These are phyloP conservation scores for Podocnemis expansa DNA, from an alignment of 2,113 vertebrate species.

Conservation along the genomic window DNA sequence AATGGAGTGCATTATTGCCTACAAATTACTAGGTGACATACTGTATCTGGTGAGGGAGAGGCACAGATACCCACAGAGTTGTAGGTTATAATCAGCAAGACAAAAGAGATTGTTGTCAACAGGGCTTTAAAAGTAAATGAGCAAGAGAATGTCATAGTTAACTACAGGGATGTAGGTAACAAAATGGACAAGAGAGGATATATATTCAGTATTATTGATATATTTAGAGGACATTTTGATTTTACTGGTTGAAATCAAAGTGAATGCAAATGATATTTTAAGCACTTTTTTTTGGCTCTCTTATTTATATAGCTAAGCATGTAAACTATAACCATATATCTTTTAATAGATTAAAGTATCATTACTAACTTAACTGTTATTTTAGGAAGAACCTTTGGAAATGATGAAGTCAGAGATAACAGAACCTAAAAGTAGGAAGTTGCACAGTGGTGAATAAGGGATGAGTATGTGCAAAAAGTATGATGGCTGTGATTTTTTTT, in stretches of 20 bases:
- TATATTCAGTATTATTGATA: conserved; percentile 77
- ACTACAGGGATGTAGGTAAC: background rate
- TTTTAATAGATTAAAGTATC: conserved; percentile 27
- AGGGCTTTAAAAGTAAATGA: conserved; percentile 14
- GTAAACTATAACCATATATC: conserved; percentile 50
- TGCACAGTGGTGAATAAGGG: conserved; percentile 19
- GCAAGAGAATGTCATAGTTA: background rate
- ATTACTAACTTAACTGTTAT: conserved; percentile 40
- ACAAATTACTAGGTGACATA: background rate
- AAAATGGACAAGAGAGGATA: conserved; percentile 38
- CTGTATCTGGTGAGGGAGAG: background rate
- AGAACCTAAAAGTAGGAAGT: conserved; percentile 33
- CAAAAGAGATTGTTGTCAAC: background rate
- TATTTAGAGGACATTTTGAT: conserved; percentile 69
- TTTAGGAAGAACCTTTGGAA: conserved; percentile 38
- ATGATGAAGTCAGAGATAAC: conserved; percentile 27
- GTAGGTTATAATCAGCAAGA: background rate
- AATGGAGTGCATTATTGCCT: background rate
- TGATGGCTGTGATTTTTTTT: conserved; percentile 23
- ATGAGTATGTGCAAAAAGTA: background rate
- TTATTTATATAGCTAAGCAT: conserved; percentile 68
- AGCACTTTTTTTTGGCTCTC: conserved; percentile 73
- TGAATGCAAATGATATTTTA: conserved; percentile 69
- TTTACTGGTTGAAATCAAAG: conserved; percentile 77
- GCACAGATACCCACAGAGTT: background rate